Evolutionary conservation across 2,113 vertebrate genomes (phyloP).

Genomic region (Anhinga rufa): DNA sequence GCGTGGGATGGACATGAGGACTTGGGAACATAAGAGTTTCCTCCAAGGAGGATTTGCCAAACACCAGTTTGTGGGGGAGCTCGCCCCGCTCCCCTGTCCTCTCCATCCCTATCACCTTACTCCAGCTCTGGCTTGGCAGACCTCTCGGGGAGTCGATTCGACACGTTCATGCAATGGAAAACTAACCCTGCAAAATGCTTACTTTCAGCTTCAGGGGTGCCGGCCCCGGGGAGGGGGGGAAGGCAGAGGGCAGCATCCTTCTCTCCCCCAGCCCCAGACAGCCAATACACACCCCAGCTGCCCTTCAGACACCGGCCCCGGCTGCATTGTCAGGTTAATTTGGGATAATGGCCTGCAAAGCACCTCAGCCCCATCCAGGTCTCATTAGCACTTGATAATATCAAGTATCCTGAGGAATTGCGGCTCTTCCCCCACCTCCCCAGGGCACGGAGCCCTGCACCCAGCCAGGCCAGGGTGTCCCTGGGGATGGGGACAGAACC

Average conservation of each 20-base stretch:
- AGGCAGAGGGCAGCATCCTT: neutral
- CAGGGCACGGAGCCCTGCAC: neutral
- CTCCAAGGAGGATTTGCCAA: accelerated
- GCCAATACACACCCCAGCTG: slow-evolving; percentile 33
- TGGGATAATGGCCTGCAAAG: slow-evolving; percentile 56
- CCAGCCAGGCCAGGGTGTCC: neutral
- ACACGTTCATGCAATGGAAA: accelerated
- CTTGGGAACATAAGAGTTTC: accelerated
- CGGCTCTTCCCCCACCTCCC: neutral
- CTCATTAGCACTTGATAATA: slow-evolving; percentile 69
- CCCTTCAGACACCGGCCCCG: slow-evolving; percentile 13
- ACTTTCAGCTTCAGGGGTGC: neutral
- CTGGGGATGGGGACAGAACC: neutral
- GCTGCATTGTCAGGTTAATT: slow-evolving; percentile 61
- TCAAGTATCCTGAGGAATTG: slow-evolving; percentile 51
- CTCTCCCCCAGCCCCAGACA: neutral
- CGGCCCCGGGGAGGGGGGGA: neutral
- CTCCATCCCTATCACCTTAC: neutral
- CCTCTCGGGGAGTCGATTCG: neutral
- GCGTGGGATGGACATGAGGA: accelerated
- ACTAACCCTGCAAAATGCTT: accelerated
- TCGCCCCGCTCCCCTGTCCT: neutral
- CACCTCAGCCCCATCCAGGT: slow-evolving; percentile 46
- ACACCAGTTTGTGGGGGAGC: neutral
- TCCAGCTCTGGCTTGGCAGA: neutral